Evolutionary conservation across 35 echinoderm and acorn worm genomes (phyloP).

Genomic region (Amphiura filiformis): DNA sequence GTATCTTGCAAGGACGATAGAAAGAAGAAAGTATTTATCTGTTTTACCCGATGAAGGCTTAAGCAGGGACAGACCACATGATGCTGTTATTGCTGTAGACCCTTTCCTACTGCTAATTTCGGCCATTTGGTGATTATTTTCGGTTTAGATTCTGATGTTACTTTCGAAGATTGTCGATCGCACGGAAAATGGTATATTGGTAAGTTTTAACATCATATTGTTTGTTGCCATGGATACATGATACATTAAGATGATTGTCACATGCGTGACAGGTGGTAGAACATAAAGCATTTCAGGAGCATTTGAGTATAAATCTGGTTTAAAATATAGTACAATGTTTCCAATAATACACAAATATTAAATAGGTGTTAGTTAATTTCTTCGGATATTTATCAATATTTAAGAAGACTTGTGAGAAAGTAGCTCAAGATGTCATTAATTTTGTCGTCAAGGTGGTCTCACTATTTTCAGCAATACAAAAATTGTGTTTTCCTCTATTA

Average conservation of each 20-base stretch:
- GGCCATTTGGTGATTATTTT: conserved; percentile 94
- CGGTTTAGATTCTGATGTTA: conserved; percentile 57
- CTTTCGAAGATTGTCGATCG: conserved; percentile 48
- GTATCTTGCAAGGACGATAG: conserved; percentile 57
- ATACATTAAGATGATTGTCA: background rate
- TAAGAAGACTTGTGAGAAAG: too few relatives aligned
- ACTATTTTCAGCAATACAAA: too few relatives aligned
- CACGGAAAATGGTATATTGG: conserved; percentile 57
- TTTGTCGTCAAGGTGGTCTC: too few relatives aligned
- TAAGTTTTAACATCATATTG: conserved; percentile 24
- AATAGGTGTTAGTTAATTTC: background rate
- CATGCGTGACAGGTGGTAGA: background rate
- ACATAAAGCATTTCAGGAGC: background rate
- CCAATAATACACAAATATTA: background rate
- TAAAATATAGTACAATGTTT: background rate
- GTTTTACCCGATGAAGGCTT: conserved; percentile 82
- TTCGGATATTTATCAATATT: too few relatives aligned
- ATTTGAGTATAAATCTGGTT: background rate
- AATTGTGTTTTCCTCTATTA: too few relatives aligned
- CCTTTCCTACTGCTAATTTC: conserved; percentile 81
- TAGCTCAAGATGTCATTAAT: too few relatives aligned
- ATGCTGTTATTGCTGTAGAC: conserved; percentile 79
- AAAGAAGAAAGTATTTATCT: conserved; percentile 18
- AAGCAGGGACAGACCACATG: conserved; percentile 68
- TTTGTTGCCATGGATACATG: background rate